These are phyloP conservation scores for Ochotona princeps DNA, from an alignment of 2,113 vertebrate genomes.

Conservation along the genomic window DNA sequence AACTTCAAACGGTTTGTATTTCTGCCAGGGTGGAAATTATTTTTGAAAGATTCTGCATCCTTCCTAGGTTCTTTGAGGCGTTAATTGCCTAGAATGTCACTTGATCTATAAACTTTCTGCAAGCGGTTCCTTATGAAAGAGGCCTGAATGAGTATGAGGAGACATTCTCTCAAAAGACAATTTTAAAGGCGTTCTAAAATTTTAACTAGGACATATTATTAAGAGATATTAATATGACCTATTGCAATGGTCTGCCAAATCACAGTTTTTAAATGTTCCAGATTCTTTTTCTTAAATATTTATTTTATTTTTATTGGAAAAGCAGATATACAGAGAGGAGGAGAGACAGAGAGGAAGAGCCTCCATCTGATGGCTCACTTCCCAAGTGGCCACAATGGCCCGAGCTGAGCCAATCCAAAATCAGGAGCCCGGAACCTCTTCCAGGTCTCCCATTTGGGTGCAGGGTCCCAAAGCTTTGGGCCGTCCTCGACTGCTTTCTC, in stretches of 20 bases:
- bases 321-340: too few relatives aligned
- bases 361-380: too few relatives aligned
- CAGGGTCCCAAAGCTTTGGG: too few relatives aligned
- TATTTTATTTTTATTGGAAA: too few relatives aligned
- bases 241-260: background rate
- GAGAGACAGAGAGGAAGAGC: too few relatives aligned
- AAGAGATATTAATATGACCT: background rate
- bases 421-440: too few relatives aligned
- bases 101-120: constrained; percentile 59
- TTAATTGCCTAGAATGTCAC: constrained; percentile 75
- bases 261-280: background rate
- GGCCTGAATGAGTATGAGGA: background rate
- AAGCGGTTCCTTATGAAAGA: constrained; percentile 10
- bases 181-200: background rate
- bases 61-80: constrained; percentile 62
- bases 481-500: too few relatives aligned
- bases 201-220: background rate
- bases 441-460: too few relatives aligned
- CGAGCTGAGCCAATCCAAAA: too few relatives aligned
- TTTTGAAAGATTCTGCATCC: constrained; percentile 72
- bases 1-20: constrained; percentile 75
- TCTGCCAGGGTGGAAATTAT: constrained; percentile 70
- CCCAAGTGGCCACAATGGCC: too few relatives aligned
- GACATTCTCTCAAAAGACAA: background rate
- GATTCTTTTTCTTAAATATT: background rate